Evolutionary conservation across 2,888 invertebrate genomes (phyloP).

Genomic region (Troides oblongomaculatus): DNA sequence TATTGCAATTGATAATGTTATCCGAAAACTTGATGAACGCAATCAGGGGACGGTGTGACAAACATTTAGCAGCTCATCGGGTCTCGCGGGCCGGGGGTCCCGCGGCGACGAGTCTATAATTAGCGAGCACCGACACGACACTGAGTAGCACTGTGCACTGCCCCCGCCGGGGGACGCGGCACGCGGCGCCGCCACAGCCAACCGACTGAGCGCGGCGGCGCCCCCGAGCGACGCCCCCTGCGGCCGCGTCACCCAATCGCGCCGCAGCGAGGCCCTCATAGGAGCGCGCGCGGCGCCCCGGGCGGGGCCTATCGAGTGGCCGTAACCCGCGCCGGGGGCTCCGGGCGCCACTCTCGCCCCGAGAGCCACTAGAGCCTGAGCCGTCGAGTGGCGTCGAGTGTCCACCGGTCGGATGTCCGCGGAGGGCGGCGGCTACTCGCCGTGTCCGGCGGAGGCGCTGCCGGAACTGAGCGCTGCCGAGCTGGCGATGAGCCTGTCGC

Average conservation of each 20-base stretch:
- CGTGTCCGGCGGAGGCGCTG: constrained; percentile 82
- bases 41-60: too few species aligned
- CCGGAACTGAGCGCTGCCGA: constrained; percentile 77
- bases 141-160: constrained; percentile 22
- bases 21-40: too few species aligned
- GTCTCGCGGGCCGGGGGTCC: too few species aligned
- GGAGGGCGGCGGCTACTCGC: constrained; percentile 79
- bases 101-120: not conserved
- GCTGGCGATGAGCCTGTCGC: constrained; percentile 81
- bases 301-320: constrained; percentile 54
- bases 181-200: constrained; percentile 37
- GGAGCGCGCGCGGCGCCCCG: constrained; percentile 34
- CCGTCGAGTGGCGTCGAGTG: constrained; percentile 78
- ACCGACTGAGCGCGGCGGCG: constrained; percentile 39
- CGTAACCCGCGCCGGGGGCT: constrained; percentile 62
- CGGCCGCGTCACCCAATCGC: constrained; percentile 35
- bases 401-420: constrained; percentile 78
- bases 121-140: constrained; percentile 11
- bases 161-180: constrained; percentile 46
- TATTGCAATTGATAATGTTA: too few species aligned
- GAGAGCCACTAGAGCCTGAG: constrained; percentile 78
- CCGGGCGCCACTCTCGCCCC: constrained; percentile 74
- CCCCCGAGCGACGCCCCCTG: constrained; percentile 34
- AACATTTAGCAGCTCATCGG: too few species aligned
- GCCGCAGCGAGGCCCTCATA: constrained; percentile 27